Conservation (phyloP, 2,797 vertebrate species). For the Centropyge bicolor region DNA sequence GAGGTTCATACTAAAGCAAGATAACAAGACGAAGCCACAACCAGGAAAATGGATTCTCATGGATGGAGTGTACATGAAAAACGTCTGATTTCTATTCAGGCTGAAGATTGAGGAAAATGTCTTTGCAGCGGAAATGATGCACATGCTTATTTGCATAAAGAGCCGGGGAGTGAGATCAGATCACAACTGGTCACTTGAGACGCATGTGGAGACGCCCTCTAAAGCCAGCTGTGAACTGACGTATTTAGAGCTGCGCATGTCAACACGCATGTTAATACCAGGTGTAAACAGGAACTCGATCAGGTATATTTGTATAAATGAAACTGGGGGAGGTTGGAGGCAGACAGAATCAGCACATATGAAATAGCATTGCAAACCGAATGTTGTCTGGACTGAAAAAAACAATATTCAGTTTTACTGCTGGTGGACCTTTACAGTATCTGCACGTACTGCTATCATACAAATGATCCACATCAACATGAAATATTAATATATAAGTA, state of each 20-base stretch:
- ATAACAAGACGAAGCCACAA: too few species aligned
- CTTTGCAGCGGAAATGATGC: not conserved
- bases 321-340: slow-evolving; percentile 2
- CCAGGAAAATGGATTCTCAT: not conserved
- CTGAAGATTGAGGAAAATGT: not conserved
- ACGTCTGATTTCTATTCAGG: too few species aligned
- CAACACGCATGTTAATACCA: too few species aligned
- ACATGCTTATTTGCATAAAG: not conserved
- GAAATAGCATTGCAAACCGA: slow-evolving; percentile 12
- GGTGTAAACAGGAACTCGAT: not conserved
- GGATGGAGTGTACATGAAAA: too few species aligned
- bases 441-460: not conserved
- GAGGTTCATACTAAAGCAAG: too few species aligned
- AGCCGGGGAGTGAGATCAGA: not conserved
- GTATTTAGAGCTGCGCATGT: too few species aligned
- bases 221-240: not conserved
- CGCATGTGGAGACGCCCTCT: not conserved
- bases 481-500: not conserved
- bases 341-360: slow-evolving; percentile 11
- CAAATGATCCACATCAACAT: not conserved
- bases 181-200: not conserved
- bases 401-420: not conserved
- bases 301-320: slow-evolving; percentile 43
- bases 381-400: not conserved
- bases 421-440: not conserved